phyloP scores from a whole-genome alignment of 2,888 invertebrate genomes.

The Pardosa pseudoannulata region DNA sequence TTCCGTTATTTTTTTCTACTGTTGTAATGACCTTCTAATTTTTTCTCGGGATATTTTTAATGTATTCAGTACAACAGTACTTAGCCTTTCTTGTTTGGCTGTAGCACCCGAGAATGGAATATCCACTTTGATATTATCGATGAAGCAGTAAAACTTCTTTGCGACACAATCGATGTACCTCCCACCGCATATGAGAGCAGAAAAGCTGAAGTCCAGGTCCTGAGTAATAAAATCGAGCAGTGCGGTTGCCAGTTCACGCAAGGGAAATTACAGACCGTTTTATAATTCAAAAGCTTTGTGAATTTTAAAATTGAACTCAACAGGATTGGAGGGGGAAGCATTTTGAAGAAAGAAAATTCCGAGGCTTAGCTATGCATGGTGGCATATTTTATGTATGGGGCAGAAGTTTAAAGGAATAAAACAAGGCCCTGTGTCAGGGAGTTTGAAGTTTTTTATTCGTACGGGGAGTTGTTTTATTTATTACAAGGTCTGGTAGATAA shows the following conservation, averaged over 20 bases:
- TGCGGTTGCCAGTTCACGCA: conserved; percentile 39
- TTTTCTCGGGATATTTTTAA: too few species aligned
- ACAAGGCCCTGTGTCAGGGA: not conserved
- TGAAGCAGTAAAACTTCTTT: too few species aligned
- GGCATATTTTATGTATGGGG: conserved; percentile 45
- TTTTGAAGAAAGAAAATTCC: conserved; percentile 1
- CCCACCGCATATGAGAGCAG: too few species aligned
- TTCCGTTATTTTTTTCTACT: too few species aligned
- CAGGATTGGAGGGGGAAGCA: conserved; percentile 10
- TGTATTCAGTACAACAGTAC: too few species aligned
- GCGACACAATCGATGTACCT: too few species aligned
- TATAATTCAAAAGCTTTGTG: conserved; percentile 64
- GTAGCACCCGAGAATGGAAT: too few species aligned
- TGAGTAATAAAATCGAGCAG: conserved; percentile 36
- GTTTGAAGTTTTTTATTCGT: conserved; percentile 7
- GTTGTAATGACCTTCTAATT: too few species aligned
- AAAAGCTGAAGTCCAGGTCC: not conserved
- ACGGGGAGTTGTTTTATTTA: conserved; percentile 10
- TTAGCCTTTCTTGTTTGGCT: too few species aligned
- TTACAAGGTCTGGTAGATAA: conserved; percentile 12
- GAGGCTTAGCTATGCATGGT: conserved; percentile 48
- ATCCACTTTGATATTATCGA: too few species aligned
- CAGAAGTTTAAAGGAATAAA: conserved; percentile 13
- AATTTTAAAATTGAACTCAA: conserved; percentile 66
- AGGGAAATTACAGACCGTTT: conserved; percentile 65